Evolutionary conservation across 2,888 invertebrate species (phyloP).

Genomic region (Leptodirus hochenwartii): DNA sequence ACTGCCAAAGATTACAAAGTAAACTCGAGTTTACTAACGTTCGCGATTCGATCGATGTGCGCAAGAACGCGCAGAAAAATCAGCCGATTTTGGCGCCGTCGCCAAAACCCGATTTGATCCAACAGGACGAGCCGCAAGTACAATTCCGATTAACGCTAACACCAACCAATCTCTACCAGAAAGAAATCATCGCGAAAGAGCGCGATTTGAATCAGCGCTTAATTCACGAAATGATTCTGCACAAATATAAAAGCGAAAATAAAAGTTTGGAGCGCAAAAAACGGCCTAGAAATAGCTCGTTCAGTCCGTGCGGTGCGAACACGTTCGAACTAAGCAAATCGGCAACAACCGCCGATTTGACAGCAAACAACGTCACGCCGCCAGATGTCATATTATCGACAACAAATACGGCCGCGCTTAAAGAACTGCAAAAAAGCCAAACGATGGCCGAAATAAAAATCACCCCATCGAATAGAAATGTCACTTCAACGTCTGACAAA

Average conservation of each 20-base stretch:
- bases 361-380: conserved; percentile 12
- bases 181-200: conserved; percentile 59
- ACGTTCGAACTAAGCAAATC: conserved; percentile 22
- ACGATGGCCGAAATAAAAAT: conserved; percentile 12
- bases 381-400: conserved; percentile 22
- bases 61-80: conserved; percentile 34
- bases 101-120: conserved; percentile 23
- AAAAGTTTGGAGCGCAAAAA: conserved; percentile 39
- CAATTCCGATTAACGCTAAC: conserved; percentile 1
- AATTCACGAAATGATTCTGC: conserved; percentile 68
- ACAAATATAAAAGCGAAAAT: conserved; percentile 51
- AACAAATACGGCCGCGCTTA: conserved; percentile 12
- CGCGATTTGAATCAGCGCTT: conserved; percentile 68
- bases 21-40: conserved; percentile 52
- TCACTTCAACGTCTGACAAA: no score
- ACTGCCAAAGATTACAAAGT: conserved; percentile 45
- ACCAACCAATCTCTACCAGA: conserved; percentile 28
- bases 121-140: conserved; percentile 17
- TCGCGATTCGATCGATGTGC: conserved; percentile 45
- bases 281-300: conserved; percentile 30
- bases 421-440: conserved; percentile 18
- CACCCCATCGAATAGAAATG: no score
- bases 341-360: conserved; percentile 19
- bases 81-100: conserved; percentile 17
- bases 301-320: conserved; percentile 20